Percentiles rank a stretch among this genome's conserved stretches.
Conservation (phyloP, 2,888 invertebrate species). For the Pasiphila rectangulata region DNA sequence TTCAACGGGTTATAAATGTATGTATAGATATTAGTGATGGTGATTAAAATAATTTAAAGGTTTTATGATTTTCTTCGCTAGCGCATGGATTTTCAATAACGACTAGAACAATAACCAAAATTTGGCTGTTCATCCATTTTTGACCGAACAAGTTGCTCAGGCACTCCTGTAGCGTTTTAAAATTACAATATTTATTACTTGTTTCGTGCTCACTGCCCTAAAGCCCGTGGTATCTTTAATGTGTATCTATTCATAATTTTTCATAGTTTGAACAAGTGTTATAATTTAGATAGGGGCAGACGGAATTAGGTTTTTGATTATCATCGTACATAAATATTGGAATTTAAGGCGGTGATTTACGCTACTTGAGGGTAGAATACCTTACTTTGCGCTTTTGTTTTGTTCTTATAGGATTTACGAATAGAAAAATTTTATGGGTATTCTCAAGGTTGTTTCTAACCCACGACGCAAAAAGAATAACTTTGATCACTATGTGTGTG, state of each 20-base stretch:
- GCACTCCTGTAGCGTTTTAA: slow-evolving; percentile 14
- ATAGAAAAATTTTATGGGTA: too few species aligned
- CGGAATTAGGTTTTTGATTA: slow-evolving; percentile 30
- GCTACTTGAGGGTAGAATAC: neutral
- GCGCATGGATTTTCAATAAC: too few species aligned
- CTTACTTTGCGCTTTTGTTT: neutral
- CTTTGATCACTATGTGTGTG: too few species aligned
- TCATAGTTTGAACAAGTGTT: slow-evolving; percentile 35
- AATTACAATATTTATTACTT: slow-evolving; percentile 44
- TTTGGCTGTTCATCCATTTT: neutral
- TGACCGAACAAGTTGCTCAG: neutral
- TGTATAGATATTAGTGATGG: too few species aligned
- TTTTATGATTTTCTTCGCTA: too few species aligned
- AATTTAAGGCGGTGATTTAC: slow-evolving; percentile 3
- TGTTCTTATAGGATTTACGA: too few species aligned
- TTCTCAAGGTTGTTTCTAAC: too few species aligned
- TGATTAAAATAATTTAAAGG: too few species aligned
- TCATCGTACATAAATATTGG: slow-evolving; percentile 29
- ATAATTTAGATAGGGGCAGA: slow-evolving; percentile 30
- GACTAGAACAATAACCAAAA: too few species aligned
- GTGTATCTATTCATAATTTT: slow-evolving; percentile 39
- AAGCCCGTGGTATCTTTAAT: slow-evolving; percentile 35
- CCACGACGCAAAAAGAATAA: too few species aligned
- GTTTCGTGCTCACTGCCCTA: slow-evolving; percentile 32
- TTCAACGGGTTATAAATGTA: too few species aligned